A percentile compares a stretch with the other conserved stretches of the same genome.
Conservation (phyloP, 1,140 invertebrate genomes). For the Caenorhabditis inopinata region DNA sequence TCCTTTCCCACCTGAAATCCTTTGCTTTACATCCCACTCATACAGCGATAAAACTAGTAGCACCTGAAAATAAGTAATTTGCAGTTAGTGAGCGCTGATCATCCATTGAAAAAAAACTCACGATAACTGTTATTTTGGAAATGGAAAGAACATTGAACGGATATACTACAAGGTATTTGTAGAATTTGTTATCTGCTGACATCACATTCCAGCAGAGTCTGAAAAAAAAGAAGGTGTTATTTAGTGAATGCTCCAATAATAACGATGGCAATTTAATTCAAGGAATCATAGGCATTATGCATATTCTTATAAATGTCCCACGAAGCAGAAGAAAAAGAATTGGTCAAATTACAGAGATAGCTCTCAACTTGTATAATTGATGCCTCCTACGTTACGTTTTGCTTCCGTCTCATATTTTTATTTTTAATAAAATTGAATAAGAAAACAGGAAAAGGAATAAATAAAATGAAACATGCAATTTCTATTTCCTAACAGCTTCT, state of each 20-base stretch:
- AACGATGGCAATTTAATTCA: slow-evolving; percentile 12
- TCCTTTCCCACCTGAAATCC: not conserved
- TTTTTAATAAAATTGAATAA: not conserved
- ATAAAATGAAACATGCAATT: not conserved
- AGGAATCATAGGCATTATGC: not conserved
- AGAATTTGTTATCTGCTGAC: slow-evolving; percentile 25
- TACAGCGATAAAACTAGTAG: not conserved
- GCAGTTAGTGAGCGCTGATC: no score
- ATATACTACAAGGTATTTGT: slow-evolving; percentile 19
- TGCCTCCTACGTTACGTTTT: not conserved
- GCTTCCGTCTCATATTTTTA: not conserved
- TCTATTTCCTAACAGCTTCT: no score
- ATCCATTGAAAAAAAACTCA: not conserved
- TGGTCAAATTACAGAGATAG: slow-evolving; percentile 18
- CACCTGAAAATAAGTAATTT: not conserved
- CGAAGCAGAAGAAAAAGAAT: not conserved
- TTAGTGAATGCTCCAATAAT: not conserved
- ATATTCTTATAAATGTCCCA: not conserved
- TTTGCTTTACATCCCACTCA: not conserved
- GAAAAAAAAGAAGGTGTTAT: not conserved
- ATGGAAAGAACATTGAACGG: slow-evolving; percentile 14
- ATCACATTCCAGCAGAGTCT: slow-evolving; percentile 14
- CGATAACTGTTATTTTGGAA: slow-evolving; percentile 14
- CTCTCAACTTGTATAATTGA: not conserved
- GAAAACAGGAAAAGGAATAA: not conserved